Evolutionary conservation across 2,113 vertebrate species (phyloP).

Genomic region (Jaculus jaculus): DNA sequence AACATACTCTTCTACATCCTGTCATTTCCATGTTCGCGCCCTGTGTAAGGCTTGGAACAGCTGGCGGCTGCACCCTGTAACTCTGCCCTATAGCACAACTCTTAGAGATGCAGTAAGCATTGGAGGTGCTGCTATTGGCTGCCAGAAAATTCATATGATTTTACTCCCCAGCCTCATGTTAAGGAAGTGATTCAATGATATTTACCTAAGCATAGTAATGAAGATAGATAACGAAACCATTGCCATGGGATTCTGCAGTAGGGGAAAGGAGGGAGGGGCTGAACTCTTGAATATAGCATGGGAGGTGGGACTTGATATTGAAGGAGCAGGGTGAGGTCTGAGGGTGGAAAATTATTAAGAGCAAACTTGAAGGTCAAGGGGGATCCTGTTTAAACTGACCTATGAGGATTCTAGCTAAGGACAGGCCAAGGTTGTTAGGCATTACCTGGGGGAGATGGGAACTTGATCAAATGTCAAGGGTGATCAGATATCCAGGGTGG

Average conservation of each 20-base stretch:
- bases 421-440: neutral
- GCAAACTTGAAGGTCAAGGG: neutral
- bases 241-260: neutral
- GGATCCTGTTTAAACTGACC: neutral
- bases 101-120: neutral
- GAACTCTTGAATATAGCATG: neutral
- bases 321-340: neutral
- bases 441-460: neutral
- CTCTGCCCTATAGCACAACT: neutral
- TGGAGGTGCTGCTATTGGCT: neutral
- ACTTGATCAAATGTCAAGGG: neutral
- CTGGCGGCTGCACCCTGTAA: neutral
- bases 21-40: neutral
- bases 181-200: neutral
- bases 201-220: neutral
- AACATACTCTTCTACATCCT: neutral
- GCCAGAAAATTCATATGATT: neutral
- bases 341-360: neutral
- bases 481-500: neutral
- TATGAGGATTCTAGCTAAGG: conserved; percentile 5
- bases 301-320: neutral
- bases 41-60: neutral
- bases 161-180: neutral
- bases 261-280: neutral
- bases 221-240: neutral